These are phyloP conservation scores for Solenopsis invicta DNA, from an alignment of 1,140 invertebrate species.

Conservation along the genomic window DNA sequence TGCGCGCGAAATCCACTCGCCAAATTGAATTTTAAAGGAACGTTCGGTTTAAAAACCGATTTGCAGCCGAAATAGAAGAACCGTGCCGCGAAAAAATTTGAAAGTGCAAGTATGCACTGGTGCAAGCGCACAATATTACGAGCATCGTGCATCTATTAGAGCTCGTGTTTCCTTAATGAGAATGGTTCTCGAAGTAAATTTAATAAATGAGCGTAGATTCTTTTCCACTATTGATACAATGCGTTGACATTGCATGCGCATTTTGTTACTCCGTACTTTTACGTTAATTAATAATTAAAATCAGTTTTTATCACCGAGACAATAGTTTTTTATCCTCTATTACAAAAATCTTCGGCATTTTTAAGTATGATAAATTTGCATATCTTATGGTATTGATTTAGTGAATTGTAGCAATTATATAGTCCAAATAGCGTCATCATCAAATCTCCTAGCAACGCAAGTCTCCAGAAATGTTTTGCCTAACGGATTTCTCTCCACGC, in stretches of 20 bases:
- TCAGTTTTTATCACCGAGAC: background rate
- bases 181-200: background rate
- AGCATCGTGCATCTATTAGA: background rate
- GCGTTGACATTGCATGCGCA: too few relatives aligned
- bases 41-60: slow-evolving; percentile 62
- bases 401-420: slow-evolving; percentile 11
- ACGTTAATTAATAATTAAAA: background rate
- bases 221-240: background rate
- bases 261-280: too few relatives aligned
- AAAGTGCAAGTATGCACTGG: background rate
- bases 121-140: background rate
- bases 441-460: background rate
- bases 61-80: slow-evolving; percentile 35
- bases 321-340: background rate
- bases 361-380: background rate
- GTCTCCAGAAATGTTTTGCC: background rate
- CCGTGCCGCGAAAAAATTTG: slow-evolving; percentile 25
- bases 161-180: background rate
- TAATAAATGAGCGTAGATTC: background rate
- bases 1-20: slow-evolving; percentile 56
- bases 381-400: background rate
- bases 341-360: background rate
- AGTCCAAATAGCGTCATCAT: background rate
- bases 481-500: background rate
- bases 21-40: slow-evolving; percentile 64